Evolutionary conservation across 2,888 invertebrate species (phyloP).

Genomic region (Drosophila pegasa): DNA sequence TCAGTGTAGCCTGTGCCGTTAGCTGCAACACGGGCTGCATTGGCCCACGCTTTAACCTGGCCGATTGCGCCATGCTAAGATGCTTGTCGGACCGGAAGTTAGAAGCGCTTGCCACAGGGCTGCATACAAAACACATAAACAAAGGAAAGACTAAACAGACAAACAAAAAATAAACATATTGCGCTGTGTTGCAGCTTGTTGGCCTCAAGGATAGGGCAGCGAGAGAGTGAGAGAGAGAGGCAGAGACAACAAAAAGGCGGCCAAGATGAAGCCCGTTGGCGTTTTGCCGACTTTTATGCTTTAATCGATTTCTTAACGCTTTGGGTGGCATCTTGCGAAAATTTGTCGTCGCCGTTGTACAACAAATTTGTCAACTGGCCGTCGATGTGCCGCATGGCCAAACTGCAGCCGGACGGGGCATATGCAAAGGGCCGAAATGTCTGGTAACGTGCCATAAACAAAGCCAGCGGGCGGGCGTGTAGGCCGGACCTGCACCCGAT

Average conservation of each 20-base stretch:
- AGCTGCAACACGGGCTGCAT: constrained; percentile 14
- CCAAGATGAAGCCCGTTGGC: constrained; percentile 44
- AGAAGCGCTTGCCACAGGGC: constrained; percentile 39
- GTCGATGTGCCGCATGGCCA: constrained; percentile 34
- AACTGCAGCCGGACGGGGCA: constrained; percentile 26
- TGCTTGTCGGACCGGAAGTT: constrained; percentile 71
- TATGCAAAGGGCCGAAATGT: constrained; percentile 58
- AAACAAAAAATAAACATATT: constrained; percentile 44
- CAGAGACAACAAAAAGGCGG: constrained; percentile 34
- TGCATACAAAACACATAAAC: constrained; percentile 13
- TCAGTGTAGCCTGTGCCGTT: constrained; percentile 21
- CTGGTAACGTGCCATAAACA: constrained; percentile 81
- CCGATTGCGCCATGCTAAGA: constrained; percentile 27
- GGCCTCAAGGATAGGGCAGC: constrained; percentile 74
- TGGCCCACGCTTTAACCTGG: constrained; percentile 7
- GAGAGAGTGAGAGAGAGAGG: constrained; percentile 32
- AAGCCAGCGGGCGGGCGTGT: constrained; percentile 78
- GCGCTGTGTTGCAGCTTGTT: constrained; percentile 77
- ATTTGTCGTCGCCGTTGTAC: constrained; percentile 74
- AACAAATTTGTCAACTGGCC: constrained; percentile 71
- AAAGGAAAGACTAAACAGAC: constrained; percentile 11
- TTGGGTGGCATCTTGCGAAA: constrained; percentile 76
- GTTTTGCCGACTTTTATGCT: constrained; percentile 65
- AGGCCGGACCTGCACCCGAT: constrained; percentile 28
- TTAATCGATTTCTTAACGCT: constrained; percentile 81